Conservation (phyloP, 1,140 invertebrate species). For the Anoplophora glabripennis region DNA sequence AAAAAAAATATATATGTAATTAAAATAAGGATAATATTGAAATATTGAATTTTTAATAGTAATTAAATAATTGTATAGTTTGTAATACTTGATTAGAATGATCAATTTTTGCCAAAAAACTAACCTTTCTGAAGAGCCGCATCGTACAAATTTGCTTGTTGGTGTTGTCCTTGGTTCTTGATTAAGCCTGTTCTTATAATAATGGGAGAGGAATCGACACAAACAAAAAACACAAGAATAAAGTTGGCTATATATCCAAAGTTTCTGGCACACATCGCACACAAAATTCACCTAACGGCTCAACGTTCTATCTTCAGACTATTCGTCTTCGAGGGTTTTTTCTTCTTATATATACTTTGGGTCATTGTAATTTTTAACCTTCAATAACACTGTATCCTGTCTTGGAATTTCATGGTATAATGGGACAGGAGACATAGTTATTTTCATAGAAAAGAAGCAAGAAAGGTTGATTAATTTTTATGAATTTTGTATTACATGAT, state of each 20-base stretch:
- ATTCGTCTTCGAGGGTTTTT: not conserved
- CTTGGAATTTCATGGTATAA: slow-evolving; percentile 29
- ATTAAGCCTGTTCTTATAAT: slow-evolving; percentile 29
- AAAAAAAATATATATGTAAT: no score
- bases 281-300: not conserved
- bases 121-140: slow-evolving; percentile 25
- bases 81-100: no score
- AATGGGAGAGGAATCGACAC: slow-evolving; percentile 19
- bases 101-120: no score
- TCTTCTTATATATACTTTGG: slow-evolving; percentile 26
- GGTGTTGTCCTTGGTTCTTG: slow-evolving; percentile 25
- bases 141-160: slow-evolving; percentile 29
- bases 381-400: slow-evolving; percentile 25
- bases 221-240: slow-evolving; percentile 8
- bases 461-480: slow-evolving; percentile 7
- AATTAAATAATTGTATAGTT: no score
- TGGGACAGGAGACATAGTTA: slow-evolving; percentile 1
- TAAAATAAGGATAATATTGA: no score
- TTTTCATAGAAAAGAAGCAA: not conserved
- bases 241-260: not conserved
- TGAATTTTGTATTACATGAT: not conserved
- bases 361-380: slow-evolving; percentile 28
- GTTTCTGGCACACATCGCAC: not conserved
- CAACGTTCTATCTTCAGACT: no score
- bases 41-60: no score